Evolutionary conservation across 2,113 vertebrate species (phyloP), one percentile per base, ranked within the genome.

Genomic region (Podiceps cristatus): DNA sequence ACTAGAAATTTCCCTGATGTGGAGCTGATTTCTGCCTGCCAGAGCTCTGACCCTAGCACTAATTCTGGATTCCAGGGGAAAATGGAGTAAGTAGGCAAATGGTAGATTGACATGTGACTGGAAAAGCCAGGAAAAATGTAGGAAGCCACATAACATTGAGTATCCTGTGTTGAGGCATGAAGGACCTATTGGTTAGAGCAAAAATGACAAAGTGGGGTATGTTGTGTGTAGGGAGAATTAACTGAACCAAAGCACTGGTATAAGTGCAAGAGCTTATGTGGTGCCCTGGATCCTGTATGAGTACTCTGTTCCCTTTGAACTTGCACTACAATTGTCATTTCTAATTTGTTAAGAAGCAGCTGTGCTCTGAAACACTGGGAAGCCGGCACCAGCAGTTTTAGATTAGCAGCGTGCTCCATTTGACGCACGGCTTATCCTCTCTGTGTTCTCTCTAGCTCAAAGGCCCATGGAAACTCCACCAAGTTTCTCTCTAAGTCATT

Each of bases 61-160:
- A 2, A 78, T 78, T 95, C 88, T 92, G 50, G 79, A 72, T 88
- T 93, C n/a, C 24, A 59, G n/a, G 16, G 29, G 50, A 71, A 84
- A 74, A 4, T 45, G 22, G n/a, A 72, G 1, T 78, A 72, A 62
- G 25, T 64, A 23, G 50, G 17, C n/a, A 50, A 71, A 19, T 62
- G 29, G 18, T 67, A 72, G 76, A 35, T 68, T 75, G 56, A 29
- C 73, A 67, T 15, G 19, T 63, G 69, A 40, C 40, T 69, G 62
- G 25, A 74, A 84, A 74, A 80, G 20, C 22, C 14, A 31, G 50
- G 17, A 82, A 35, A 73, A 79, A 23, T 4, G 42, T n/a, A 50
- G 0, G 1, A 25, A 84, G 45, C 40, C 4, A 1, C 11, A 1
- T 56, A 56, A 17, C 9, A 31, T 56, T 25, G 20, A 24, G 20